These are phyloP conservation scores for Megastigmus dorsalis DNA, from an alignment of 2,888 invertebrate species.

Conservation along the genomic window DNA sequence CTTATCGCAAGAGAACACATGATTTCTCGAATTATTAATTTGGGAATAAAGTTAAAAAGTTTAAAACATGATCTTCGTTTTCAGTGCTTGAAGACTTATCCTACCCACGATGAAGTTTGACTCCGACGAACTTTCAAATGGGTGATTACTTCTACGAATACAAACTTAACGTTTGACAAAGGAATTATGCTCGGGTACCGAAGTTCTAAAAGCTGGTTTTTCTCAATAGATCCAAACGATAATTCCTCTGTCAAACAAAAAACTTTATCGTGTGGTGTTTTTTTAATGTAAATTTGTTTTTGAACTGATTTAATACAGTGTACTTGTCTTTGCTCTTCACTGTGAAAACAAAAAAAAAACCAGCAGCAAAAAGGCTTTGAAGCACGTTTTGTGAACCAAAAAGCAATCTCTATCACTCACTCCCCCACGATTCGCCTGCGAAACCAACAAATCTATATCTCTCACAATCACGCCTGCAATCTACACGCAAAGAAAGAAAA, in stretches of 20 bases:
- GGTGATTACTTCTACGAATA: slow-evolving; percentile 52
- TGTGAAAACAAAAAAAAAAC: background rate
- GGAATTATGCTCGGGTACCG: too few species aligned
- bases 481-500: background rate
- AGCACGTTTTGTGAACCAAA: too few species aligned
- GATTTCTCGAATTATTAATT: too few species aligned
- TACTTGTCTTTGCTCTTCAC: background rate
- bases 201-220: too few species aligned
- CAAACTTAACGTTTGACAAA: slow-evolving; percentile 21
- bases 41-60: too few species aligned
- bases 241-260: slow-evolving; percentile 33
- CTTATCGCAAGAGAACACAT: too few species aligned
- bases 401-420: too few species aligned
- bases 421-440: too few species aligned
- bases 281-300: background rate
- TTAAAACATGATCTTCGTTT: slow-evolving; percentile 53
- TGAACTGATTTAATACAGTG: background rate
- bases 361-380: too few species aligned
- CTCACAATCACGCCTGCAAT: too few species aligned
- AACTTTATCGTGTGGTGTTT: slow-evolving; percentile 49
- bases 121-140: slow-evolving; percentile 47
- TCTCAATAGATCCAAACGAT: too few species aligned
- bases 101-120: slow-evolving; percentile 51
- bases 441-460: too few species aligned
- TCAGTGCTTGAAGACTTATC: slow-evolving; percentile 49